phyloP scores from a whole-genome alignment of 2,797 vertebrate species.

The Sebastes umbrosus region DNA sequence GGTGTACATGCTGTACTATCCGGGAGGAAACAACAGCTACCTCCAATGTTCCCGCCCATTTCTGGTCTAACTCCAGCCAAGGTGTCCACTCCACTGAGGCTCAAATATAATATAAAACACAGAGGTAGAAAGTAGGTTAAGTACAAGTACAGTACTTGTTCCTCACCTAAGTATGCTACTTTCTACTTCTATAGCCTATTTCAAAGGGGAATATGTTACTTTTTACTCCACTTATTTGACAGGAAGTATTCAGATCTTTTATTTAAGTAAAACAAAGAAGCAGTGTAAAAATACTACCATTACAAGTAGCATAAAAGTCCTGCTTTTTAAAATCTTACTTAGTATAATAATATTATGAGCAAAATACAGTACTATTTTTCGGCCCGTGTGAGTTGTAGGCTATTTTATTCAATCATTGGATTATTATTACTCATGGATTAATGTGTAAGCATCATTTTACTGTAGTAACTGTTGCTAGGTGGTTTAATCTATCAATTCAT shows the following conservation, averaged over 20 bases:
- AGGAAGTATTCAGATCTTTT: not conserved
- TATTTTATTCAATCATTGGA: not conserved
- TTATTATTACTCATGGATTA: not conserved
- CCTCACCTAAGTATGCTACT: not conserved
- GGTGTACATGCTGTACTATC: not conserved
- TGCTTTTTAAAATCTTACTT: too few relatives aligned
- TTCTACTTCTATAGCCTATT: not conserved
- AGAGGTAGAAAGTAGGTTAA: not conserved
- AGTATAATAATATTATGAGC: too few relatives aligned
- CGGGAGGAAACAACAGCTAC: not conserved
- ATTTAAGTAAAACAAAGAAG: too few relatives aligned
- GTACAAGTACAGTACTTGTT: too few relatives aligned
- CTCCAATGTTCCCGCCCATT: too few relatives aligned
- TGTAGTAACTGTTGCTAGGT: too few relatives aligned
- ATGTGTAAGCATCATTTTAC: not conserved
- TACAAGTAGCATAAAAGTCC: not conserved
- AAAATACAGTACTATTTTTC: too few relatives aligned
- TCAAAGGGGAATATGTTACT: too few relatives aligned
- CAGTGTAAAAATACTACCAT: too few relatives aligned
- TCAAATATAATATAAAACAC: not conserved
- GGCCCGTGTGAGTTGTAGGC: too few relatives aligned
- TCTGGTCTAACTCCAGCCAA: not conserved
- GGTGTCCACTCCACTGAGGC: too few relatives aligned
- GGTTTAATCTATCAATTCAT: not conserved
- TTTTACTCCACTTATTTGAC: not conserved